Conservation (phyloP, 1,140 invertebrate species). For the Anagrus nilaparvatae region DNA sequence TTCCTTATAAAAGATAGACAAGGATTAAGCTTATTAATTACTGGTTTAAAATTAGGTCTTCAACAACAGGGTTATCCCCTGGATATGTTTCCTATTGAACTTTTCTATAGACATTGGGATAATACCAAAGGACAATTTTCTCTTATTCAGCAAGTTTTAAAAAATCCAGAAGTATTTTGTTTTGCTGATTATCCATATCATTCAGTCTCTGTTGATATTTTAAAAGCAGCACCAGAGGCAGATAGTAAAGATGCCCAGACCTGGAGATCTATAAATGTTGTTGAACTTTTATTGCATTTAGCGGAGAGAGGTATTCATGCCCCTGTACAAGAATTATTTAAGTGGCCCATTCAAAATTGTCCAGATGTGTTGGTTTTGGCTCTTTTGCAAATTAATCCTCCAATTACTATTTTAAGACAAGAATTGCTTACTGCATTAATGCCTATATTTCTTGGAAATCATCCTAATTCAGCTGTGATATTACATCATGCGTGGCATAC, state of each 20-base stretch:
- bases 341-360: constrained; percentile 84
- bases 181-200: constrained; percentile 85
- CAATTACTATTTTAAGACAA: constrained; percentile 63
- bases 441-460: constrained; percentile 85
- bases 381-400: constrained; percentile 72
- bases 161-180: constrained; percentile 87
- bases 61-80: constrained; percentile 60
- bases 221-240: constrained; percentile 85
- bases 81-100: constrained; percentile 79
- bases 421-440: constrained; percentile 78
- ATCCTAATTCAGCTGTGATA: constrained; percentile 87
- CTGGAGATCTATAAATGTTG: constrained; percentile 85
- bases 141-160: constrained; percentile 74
- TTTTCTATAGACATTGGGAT: constrained; percentile 82
- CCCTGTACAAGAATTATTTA: constrained; percentile 82
- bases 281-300: constrained; percentile 78
- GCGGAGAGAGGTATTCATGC: constrained; percentile 75
- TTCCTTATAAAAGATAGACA: constrained; percentile 81
- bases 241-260: constrained; percentile 86
- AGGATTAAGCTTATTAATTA: constrained; percentile 71
- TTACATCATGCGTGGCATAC: constrained; percentile 90
- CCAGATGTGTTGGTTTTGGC: constrained; percentile 86
- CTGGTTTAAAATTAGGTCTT: constrained; percentile 67
- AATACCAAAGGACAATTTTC: constrained; percentile 89
- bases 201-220: constrained; percentile 72